Evolutionary conservation across 2,113 vertebrate genomes (phyloP).

Genomic region (Bostrychus sinensis): DNA sequence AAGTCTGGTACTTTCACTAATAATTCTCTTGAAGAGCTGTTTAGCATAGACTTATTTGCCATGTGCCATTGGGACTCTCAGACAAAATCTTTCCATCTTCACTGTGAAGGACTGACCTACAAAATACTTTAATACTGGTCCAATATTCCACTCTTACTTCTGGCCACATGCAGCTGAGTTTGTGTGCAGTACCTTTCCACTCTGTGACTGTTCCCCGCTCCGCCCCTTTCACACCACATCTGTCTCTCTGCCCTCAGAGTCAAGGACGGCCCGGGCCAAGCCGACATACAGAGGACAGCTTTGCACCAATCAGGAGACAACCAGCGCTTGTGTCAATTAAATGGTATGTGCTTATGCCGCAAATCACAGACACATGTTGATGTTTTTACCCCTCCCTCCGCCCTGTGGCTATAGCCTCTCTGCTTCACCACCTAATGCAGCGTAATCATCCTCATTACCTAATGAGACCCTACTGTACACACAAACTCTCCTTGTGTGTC

Average conservation of each 20-base stretch:
- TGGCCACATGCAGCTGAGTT: conserved; percentile 38
- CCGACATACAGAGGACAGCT: conserved; percentile 66
- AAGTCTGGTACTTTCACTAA: conserved; percentile 8
- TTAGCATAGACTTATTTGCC: conserved; percentile 27
- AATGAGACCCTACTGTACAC: conserved; percentile 73
- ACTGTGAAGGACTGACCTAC: conserved; percentile 49
- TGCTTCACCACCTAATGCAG: conserved; percentile 71
- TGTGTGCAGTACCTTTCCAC: conserved; percentile 64
- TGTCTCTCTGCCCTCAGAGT: conserved; percentile 69
- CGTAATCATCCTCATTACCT: conserved; percentile 76
- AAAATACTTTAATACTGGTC: conserved; percentile 39
- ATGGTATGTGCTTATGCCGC: conserved; percentile 79
- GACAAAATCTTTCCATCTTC: conserved; percentile 50
- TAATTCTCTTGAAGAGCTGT: conserved; percentile 11
- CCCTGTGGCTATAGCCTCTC: conserved; percentile 61
- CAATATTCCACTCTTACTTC: conserved; percentile 61
- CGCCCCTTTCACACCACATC: conserved; percentile 68
- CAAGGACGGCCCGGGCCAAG: conserved; percentile 60
- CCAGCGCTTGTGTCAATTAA: conserved; percentile 77
- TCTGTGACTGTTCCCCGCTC: conserved; percentile 43
- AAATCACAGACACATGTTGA: conserved; percentile 78
- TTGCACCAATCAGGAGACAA: conserved; percentile 65
- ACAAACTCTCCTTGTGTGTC: conserved; percentile 39
- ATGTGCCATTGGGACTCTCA: conserved; percentile 33
- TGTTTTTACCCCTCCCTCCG: conserved; percentile 44